Evolutionary conservation across 2,113 vertebrate species (phyloP).

Genomic region (Gobiocypris rarus): DNA sequence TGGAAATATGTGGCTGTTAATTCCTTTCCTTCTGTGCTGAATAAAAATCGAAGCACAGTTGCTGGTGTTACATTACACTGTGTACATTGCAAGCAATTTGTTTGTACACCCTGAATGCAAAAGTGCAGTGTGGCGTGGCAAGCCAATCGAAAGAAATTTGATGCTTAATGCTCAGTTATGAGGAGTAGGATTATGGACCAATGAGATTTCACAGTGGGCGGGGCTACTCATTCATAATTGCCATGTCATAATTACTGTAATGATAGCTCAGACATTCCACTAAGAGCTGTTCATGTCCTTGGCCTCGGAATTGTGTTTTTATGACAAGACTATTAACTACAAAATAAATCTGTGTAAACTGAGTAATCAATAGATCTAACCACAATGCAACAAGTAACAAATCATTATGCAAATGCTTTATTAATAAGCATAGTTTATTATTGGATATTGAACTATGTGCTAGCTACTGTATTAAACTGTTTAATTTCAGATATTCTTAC

Average conservation of each 20-base stretch:
- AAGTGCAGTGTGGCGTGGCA: neutral
- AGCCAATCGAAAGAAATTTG: neutral
- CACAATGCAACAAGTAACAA: neutral
- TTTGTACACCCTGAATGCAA: neutral
- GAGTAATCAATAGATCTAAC: neutral
- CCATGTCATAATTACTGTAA: neutral
- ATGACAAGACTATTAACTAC: neutral
- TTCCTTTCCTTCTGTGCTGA: slow-evolving; percentile 12
- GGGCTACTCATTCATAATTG: neutral
- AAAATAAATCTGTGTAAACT: neutral
- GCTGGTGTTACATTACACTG: slow-evolving; percentile 10
- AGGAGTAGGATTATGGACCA: neutral
- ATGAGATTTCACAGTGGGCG: neutral
- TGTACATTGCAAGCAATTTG: slow-evolving; percentile 21
- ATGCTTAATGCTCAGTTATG: neutral
- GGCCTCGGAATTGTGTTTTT: neutral
- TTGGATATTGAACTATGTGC: neutral
- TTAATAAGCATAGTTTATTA: neutral
- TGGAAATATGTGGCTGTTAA: slow-evolving; percentile 29
- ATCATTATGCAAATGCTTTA: neutral
- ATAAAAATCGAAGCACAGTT: neutral
- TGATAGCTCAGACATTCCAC: neutral
- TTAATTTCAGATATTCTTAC: neutral
- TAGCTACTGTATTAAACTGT: neutral
- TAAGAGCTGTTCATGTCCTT: neutral